A percentile compares a stretch with the other conserved stretches of the same genome.
These are phyloP conservation scores for Dinoponera quadriceps DNA, from an alignment of 1,140 invertebrate genomes.

Conservation along the genomic window DNA sequence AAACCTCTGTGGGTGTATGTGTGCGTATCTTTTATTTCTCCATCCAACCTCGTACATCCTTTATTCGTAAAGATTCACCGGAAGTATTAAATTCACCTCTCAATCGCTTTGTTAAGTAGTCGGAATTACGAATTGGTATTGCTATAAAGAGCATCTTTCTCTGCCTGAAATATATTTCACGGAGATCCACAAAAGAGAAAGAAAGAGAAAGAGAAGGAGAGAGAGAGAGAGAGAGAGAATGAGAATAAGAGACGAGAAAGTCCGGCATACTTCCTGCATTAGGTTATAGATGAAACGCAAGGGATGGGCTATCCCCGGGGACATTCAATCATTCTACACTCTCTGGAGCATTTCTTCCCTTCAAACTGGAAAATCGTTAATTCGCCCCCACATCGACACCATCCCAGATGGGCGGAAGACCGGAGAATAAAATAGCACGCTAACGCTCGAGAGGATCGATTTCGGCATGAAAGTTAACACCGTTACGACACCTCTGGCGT, in stretches of 20 bases:
- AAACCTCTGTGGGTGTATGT: neutral
- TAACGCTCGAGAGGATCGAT: slow-evolving; percentile 36
- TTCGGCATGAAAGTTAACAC: slow-evolving; percentile 6
- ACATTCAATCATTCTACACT: slow-evolving; percentile 52
- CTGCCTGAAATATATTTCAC: neutral
- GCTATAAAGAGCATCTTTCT: slow-evolving; percentile 12
- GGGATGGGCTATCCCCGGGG: slow-evolving; percentile 9
- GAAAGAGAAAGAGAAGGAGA: neutral
- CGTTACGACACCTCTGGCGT: neutral
- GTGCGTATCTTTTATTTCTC: neutral
- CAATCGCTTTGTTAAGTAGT: slow-evolving; percentile 23
- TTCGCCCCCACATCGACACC: slow-evolving; percentile 35
- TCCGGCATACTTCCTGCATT: slow-evolving; percentile 15
- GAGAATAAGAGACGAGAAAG: neutral
- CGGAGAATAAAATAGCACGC: slow-evolving; percentile 30
- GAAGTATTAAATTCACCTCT: neutral
- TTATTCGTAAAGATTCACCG: neutral
- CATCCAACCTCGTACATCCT: neutral
- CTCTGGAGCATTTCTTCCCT: slow-evolving; percentile 50
- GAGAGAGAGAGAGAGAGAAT: neutral
- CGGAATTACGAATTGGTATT: neutral
- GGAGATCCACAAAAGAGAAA: neutral
- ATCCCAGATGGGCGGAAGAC: slow-evolving; percentile 38
- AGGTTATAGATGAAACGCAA: slow-evolving; percentile 38
- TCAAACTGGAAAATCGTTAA: slow-evolving; percentile 56